These are phyloP conservation scores for Empis stercorea DNA, from an alignment of 2,888 invertebrate genomes.

Conservation along the genomic window DNA sequence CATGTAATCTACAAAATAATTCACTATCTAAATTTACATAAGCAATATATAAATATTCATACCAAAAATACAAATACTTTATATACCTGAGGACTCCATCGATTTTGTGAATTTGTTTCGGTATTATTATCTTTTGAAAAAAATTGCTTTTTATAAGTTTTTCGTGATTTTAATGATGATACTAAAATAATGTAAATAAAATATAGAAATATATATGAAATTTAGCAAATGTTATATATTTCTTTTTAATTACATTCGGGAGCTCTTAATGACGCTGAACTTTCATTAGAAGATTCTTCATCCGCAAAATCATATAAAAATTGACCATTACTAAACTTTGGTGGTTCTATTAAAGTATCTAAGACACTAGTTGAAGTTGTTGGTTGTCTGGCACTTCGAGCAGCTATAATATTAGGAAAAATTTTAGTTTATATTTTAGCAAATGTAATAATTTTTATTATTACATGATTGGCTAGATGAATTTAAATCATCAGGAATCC, in stretches of 20 bases:
- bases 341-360: conserved; percentile 18
- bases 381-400: conserved; percentile 11
- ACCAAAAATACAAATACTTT: too few relatives aligned
- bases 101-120: neutral
- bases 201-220: too few relatives aligned
- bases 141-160: too few relatives aligned
- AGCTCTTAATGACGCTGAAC: too few relatives aligned
- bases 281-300: neutral
- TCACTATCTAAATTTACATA: too few relatives aligned
- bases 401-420: conserved; percentile 5
- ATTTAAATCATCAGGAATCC: neutral
- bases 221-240: too few relatives aligned
- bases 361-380: conserved; percentile 16
- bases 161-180: too few relatives aligned
- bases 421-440: neutral
- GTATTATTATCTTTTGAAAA: neutral
- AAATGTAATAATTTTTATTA: conserved; percentile 1
- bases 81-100: neutral
- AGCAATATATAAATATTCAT: too few relatives aligned
- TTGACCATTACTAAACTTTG: conserved; percentile 10
- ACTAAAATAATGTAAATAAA: too few relatives aligned
- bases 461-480: conserved; percentile 7
- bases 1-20: too few relatives aligned
- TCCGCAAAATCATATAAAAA: neutral
- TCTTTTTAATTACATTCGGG: too few relatives aligned